Evolutionary conservation across 2,797 vertebrate species (phyloP).

Genomic region (Melanitta fusca): DNA sequence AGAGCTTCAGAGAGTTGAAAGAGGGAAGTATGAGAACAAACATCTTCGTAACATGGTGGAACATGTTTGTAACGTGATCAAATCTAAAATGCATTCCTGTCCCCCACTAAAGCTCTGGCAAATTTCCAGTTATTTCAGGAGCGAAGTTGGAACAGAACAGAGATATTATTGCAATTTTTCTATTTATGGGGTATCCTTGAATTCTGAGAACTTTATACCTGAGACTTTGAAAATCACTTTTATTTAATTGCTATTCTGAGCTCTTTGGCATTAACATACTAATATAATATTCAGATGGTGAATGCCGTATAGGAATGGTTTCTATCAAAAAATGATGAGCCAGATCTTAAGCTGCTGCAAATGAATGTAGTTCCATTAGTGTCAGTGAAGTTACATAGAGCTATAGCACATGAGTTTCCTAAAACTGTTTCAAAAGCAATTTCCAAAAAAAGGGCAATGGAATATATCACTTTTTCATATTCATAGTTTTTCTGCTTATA

Average conservation of each 20-base stretch:
- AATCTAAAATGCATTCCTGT: not conserved
- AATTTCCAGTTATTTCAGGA: constrained; percentile 12
- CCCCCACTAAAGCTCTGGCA: not conserved
- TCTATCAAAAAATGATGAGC: constrained; percentile 6
- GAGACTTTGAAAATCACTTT: not conserved
- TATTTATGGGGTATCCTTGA: not conserved
- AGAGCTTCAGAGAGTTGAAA: not conserved
- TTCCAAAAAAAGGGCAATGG: not conserved
- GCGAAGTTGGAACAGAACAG: not conserved
- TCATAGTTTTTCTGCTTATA: not conserved
- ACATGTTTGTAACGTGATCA: not conserved
- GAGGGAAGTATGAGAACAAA: not conserved
- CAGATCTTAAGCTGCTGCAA: not conserved
- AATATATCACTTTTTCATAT: not conserved
- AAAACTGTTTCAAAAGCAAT: constrained; percentile 14
- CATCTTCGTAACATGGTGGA: not conserved
- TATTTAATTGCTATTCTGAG: not conserved
- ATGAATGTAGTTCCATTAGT: not conserved
- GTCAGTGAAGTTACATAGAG: not conserved
- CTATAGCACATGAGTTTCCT: not conserved
- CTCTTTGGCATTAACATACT: not conserved
- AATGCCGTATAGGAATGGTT: not conserved
- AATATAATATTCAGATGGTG: not conserved
- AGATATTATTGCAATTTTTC: not conserved
- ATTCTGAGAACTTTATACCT: not conserved